Conservation (phyloP, 2,113 vertebrate species). For the Platysternon megacephalum region DNA sequence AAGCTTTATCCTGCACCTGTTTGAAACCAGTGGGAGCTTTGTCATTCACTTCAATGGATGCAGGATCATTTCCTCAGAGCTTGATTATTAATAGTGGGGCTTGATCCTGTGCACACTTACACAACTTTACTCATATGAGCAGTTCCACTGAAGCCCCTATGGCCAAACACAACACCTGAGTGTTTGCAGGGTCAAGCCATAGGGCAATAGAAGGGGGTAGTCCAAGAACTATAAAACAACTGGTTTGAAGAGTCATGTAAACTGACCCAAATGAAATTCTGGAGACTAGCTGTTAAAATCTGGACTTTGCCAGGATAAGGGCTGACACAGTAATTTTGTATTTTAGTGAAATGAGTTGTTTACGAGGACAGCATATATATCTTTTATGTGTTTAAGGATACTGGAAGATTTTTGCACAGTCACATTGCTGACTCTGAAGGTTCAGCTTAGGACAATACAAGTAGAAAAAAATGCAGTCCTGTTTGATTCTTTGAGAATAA, state of each 20-base stretch:
- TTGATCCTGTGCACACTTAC: background rate
- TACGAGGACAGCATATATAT: background rate
- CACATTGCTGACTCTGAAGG: background rate
- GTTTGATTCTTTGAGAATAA: background rate
- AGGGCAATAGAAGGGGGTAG: background rate
- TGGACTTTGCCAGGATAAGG: background rate
- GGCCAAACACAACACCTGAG: background rate
- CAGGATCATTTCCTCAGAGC: background rate
- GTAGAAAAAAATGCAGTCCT: background rate
- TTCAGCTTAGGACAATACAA: background rate
- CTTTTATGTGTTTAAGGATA: background rate
- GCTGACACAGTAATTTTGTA: background rate
- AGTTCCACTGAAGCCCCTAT: background rate
- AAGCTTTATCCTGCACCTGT: background rate
- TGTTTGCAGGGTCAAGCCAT: background rate
- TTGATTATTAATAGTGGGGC: background rate
- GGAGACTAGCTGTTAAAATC: background rate
- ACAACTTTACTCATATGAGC: background rate
- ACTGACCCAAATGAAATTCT: background rate
- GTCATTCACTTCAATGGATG: background rate
- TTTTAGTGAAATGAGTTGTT: background rate
- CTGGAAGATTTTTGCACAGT: rapidly evolving
- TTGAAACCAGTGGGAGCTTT: background rate
- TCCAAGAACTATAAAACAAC: background rate
- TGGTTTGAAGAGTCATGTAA: background rate